These are phyloP conservation scores for Apistogramma diplotaenia DNA, from an alignment of 2,113 vertebrate genomes.

Conservation along the genomic window DNA sequence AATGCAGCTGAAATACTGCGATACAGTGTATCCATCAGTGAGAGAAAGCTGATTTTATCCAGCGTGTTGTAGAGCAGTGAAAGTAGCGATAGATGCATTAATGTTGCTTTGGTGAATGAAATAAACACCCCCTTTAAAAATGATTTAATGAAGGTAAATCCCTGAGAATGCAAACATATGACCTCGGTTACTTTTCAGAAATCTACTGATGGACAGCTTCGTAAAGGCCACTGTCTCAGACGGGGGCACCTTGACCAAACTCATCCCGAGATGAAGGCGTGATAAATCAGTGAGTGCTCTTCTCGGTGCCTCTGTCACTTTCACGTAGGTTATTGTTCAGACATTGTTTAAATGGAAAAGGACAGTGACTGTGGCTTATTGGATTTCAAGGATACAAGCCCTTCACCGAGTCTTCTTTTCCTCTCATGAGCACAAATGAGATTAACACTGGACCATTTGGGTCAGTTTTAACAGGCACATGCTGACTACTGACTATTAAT, in stretches of 20 bases:
- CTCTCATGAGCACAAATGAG: slow-evolving; percentile 14
- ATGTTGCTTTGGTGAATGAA: neutral
- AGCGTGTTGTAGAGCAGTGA: neutral
- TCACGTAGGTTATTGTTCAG: slow-evolving; percentile 25
- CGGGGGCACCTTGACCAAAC: slow-evolving; percentile 54
- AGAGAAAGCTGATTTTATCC: neutral
- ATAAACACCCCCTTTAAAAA: neutral
- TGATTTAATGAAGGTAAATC: neutral
- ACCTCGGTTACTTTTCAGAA: slow-evolving; percentile 15
- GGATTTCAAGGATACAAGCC: slow-evolving; percentile 25
- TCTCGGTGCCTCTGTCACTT: slow-evolving; percentile 15
- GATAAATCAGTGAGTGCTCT: slow-evolving; percentile 49
- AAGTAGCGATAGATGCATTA: neutral
- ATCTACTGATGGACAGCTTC: neutral
- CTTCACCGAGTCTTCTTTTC: neutral
- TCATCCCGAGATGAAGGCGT: slow-evolving; percentile 38
- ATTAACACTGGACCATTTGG: neutral
- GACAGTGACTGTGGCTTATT: slow-evolving; percentile 9
- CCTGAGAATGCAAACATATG: neutral
- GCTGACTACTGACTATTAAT: neutral
- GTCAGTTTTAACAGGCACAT: neutral
- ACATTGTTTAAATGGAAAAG: slow-evolving; percentile 30
- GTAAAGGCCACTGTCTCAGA: slow-evolving; percentile 29
- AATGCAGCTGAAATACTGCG: slow-evolving; percentile 2
- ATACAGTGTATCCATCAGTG: neutral